Percentiles rank a stretch among this genome's conserved stretches.
Conservation (phyloP, 2,113 vertebrate species). For the Labrus mixtus region DNA sequence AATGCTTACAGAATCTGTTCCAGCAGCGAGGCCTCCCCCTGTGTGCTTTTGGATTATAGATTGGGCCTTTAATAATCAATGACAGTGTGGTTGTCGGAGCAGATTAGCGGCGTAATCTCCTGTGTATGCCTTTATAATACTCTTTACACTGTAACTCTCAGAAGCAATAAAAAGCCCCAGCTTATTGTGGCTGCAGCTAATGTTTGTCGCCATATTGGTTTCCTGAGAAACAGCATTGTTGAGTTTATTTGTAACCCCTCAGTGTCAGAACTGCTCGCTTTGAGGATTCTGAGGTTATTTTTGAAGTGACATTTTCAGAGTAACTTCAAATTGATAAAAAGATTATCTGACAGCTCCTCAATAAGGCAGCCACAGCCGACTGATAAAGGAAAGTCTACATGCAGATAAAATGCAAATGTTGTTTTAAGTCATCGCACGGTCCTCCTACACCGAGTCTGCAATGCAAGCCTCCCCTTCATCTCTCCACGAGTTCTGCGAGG, state of each 20-base stretch:
- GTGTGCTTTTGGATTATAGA: slow-evolving; percentile 68
- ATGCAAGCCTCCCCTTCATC: slow-evolving; percentile 1
- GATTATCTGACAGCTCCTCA: slow-evolving; percentile 24
- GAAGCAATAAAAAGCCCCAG: slow-evolving; percentile 44
- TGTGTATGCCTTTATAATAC: slow-evolving; percentile 58
- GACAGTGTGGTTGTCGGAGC: slow-evolving; percentile 57
- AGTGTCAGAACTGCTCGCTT: not conserved
- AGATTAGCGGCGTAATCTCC: slow-evolving; percentile 75
- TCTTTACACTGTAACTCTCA: slow-evolving; percentile 59
- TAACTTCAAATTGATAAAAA: slow-evolving; percentile 46
- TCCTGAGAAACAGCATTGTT: slow-evolving; percentile 2
- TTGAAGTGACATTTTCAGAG: slow-evolving; percentile 43
- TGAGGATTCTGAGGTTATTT: slow-evolving; percentile 35
- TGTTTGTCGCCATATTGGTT: slow-evolving; percentile 56
- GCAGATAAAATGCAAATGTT: not conserved
- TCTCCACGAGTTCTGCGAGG: slow-evolving; percentile 9
- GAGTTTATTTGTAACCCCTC: slow-evolving; percentile 8
- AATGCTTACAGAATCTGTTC: slow-evolving; percentile 1
- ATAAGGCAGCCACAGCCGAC: not conserved
- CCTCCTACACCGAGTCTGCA: not conserved
- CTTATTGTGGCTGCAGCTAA: slow-evolving; percentile 37
- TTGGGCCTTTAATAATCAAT: slow-evolving; percentile 75
- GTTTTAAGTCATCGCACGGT: not conserved
- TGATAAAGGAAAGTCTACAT: not conserved
- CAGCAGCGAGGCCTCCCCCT: not conserved